Conservation (phyloP, 2,113 vertebrate genomes). For the Lycaon pictus region DNA sequence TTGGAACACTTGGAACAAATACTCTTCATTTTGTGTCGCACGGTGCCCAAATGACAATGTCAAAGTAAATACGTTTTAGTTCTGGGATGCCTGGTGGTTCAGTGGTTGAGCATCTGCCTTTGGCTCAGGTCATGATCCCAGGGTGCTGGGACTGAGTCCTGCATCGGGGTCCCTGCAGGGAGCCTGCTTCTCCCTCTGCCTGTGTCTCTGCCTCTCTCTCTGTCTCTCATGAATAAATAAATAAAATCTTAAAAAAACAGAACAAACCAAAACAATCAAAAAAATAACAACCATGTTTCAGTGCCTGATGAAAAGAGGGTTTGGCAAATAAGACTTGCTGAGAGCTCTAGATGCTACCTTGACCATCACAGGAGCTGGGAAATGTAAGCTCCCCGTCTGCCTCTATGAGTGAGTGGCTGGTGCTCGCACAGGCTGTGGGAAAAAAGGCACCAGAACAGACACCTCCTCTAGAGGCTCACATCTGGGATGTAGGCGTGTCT, state of each 20-base stretch:
- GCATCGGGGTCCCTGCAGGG: too few relatives aligned
- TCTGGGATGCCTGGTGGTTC: too few relatives aligned
- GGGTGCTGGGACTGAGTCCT: too few relatives aligned
- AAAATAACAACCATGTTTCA: background rate
- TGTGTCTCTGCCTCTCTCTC: too few relatives aligned
- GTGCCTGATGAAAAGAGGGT: background rate
- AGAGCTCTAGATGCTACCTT: background rate
- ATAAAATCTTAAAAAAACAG: too few relatives aligned
- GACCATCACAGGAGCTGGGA: background rate
- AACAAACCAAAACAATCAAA: too few relatives aligned
- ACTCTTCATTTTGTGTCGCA: background rate
- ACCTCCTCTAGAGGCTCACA: rapidly evolving
- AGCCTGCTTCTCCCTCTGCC: too few relatives aligned
- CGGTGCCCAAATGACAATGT: background rate
- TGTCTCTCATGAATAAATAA: too few relatives aligned
- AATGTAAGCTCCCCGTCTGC: rapidly evolving
- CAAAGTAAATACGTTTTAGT: background rate
- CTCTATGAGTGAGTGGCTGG: background rate
- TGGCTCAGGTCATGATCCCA: too few relatives aligned
- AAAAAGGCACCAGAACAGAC: background rate
- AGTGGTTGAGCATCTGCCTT: too few relatives aligned
- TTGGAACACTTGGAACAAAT: background rate
- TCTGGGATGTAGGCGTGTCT: rapidly evolving
- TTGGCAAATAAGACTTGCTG: background rate
- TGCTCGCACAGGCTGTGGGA: rapidly evolving